Base-by-base conservation (phyloP, 2,888 invertebrate species). In the Laothoe populi region DNA sequence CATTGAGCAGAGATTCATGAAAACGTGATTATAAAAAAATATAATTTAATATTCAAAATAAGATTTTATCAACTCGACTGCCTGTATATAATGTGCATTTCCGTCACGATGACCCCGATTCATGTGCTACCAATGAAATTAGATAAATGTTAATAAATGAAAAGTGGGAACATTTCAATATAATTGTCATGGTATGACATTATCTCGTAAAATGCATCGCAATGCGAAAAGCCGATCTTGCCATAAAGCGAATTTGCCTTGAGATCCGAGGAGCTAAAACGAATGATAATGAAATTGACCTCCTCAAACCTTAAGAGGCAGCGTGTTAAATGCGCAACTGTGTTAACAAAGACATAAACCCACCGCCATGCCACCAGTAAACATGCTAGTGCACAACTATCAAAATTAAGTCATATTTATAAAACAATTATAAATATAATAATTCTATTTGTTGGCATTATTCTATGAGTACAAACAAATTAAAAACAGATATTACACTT, bases 281-380 rank as follows among this genome's bases (percentile, higher is more conserved):
- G 44, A 31, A 24, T 26, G 19, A 44, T 45, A 31, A 31, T 31
- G 5, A 4, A 8, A 31, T 31, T 31, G 31, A 19, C 44, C 58
- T 82, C 86, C 83, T 82, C 76, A 72, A 75, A 81, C 76, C 78
- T 81, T 77, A 82, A 75, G 75, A 73, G 67, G 67, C 68, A 70
- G 69, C 74, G 74, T 82, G 83, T 87, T 88, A 86, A 81, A 81
- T 79, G 82, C 78, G 71, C 64, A 70, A 66, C 75, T 69, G 77
- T 86, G 87, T 89, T 90, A 90, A 85, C 83, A 73, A 87, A 83
- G 74, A 88, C 90, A 91, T 91, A 90, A 92, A 91, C 91, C 92
- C 92, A 92, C 90, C 90, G 82, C 88, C 86, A 74, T 80, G 83
- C 85, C 86, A 87, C 83, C 81, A 80, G 68, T 64, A 71, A 78